Base-by-base conservation (phyloP, 2,888 invertebrate genomes). In the Noctua fimbriata region DNA sequence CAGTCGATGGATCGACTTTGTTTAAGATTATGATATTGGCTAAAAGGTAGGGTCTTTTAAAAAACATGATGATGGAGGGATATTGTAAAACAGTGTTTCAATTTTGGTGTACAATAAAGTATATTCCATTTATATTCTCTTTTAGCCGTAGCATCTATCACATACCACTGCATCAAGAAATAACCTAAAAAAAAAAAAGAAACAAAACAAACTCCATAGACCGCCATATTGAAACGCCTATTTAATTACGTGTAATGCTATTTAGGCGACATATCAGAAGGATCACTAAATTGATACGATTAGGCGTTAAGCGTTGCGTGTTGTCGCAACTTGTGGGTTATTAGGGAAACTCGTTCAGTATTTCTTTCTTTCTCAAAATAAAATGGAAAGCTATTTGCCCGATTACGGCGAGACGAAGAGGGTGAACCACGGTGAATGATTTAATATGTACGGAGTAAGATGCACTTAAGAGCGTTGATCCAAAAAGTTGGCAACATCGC, bases 301-400 rank as follows among this genome's bases (percentile, higher is more conserved):
- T 73, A 81, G 75, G 60, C 72, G 70, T 83, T 70, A 81, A 73
- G 66, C 72, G 70, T 84, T 52, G 84, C 86, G 85, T 87, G 87
- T 69, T 74, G 78, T 71, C 69, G 75, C 69, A 52, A 73, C 66
- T 74, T 76, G 74, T 21, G 44, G 49, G 73, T 72, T 73, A 84
- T 71, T 87, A 83, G 47, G 69, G 36, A 80, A 78, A 75, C 60
- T 72, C 67, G 60, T 32, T 80, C 28, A 49, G 21, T 36, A 36
- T 65, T 65, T 12, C 36, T 36, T 65, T 21, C 10, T 36, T 65
- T 32, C 65, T 65, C 10, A 36, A 77, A 79, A 80, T 80, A 69
- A 75, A 73, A 79, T 73, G 73, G 55, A 84, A 74, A 75, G 65
- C 66, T 69, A 74, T 81, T 58, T 73, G 74, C 28, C 41, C n/a